phyloP scores from a whole-genome alignment of 2,113 vertebrate species.

The Felis catus region F.catus_Fca126_mat1.0 CM031419.1:177822001-177822500 shows the following conservation, averaged over 20 bases:
- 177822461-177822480: background rate
- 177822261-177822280: background rate
- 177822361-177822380: background rate
- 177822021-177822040: background rate
- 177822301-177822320: background rate
- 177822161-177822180: background rate
- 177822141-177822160: slow-evolving; percentile 14
- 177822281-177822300: background rate
- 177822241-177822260: slow-evolving; percentile 35
- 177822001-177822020: slow-evolving; percentile 13
- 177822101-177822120: background rate
- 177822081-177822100: slow-evolving; percentile 25
- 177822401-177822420: background rate
- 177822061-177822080: background rate
- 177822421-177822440: background rate
- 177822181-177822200: background rate
- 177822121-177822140: background rate
- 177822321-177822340: background rate
- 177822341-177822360: background rate
- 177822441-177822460: background rate
- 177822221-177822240: background rate
- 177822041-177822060: background rate
- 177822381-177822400: background rate
- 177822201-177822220: background rate
- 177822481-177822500: slow-evolving; percentile 1